These are phyloP conservation scores for Synanceia verrucosa DNA, from an alignment of 2,797 vertebrate species.

Conservation along the genomic window DNA sequence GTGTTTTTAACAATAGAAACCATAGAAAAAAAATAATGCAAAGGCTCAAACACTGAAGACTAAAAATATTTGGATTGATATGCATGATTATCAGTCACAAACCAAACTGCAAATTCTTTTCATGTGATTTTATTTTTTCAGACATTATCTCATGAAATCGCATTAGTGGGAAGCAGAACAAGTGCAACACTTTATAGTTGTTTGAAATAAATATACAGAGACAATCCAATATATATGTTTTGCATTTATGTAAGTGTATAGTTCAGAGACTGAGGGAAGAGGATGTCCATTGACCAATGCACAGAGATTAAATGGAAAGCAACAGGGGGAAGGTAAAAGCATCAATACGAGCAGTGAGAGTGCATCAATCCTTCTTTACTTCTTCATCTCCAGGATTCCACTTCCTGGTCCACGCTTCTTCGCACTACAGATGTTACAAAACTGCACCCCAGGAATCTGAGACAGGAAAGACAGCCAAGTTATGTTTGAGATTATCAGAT, in stretches of 20 bases:
- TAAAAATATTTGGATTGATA: neutral
- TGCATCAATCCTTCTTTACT: constrained; percentile 65
- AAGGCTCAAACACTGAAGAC: neutral
- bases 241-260: constrained; percentile 39
- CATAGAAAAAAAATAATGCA: neutral
- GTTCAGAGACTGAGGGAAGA: constrained; percentile 31
- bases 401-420: constrained; percentile 93
- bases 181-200: constrained; percentile 32
- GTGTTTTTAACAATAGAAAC: neutral
- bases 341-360: constrained; percentile 33
- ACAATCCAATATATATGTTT: constrained; percentile 40
- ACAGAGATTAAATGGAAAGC: constrained; percentile 12
- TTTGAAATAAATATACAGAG: constrained; percentile 59
- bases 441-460: constrained; percentile 88
- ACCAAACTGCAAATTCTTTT: constrained; percentile 28
- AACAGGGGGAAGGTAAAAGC: constrained; percentile 24
- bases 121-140: constrained; percentile 59
- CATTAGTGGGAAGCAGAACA: constrained; percentile 40
- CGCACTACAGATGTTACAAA: constrained; percentile 98
- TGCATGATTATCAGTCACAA: constrained; percentile 24
- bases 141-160: constrained; percentile 43
- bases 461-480: neutral
- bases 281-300: constrained; percentile 54
- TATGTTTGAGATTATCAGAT: neutral
- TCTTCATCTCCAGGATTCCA: constrained; percentile 92